phyloP scores from a whole-genome alignment of 2,113 vertebrate genomes.

The Cichladusa arquata region DNA sequence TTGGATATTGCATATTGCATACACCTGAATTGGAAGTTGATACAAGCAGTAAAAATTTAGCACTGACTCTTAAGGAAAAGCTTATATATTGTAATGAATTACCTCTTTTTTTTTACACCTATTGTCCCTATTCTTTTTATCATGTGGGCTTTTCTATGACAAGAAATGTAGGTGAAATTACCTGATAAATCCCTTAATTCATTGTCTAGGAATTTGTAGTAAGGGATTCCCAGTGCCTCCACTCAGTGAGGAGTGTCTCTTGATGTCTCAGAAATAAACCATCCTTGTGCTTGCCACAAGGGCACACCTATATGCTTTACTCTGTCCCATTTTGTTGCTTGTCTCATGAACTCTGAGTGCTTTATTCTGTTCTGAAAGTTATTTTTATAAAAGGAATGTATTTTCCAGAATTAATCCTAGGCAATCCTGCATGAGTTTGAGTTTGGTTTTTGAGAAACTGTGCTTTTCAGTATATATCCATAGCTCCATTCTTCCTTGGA shows the following conservation, averaged over 20 bases:
- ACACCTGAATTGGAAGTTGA: neutral
- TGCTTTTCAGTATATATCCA: neutral
- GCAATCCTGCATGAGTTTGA: neutral
- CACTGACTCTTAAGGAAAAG: neutral
- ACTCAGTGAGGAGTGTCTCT: fast-evolving
- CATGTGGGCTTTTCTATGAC: neutral
- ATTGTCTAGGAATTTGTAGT: neutral
- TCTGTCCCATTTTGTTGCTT: neutral
- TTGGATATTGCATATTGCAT: neutral
- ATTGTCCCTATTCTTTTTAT: neutral
- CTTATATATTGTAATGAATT: neutral
- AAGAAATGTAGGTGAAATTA: neutral
- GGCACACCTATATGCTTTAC: neutral
- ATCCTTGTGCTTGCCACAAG: neutral
- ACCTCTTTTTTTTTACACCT: neutral
- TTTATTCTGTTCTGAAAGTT: neutral
- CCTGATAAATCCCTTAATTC: neutral
- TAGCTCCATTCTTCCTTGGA: neutral
- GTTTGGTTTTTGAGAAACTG: neutral
- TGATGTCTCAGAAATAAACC: neutral
- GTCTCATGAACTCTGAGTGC: neutral
- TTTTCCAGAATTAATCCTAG: neutral
- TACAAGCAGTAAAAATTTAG: neutral
- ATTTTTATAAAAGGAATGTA: neutral
- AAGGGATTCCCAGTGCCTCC: neutral